Conservation (phyloP, 64 coral and sea anemone species). For the Montipora cactus region DNA sequence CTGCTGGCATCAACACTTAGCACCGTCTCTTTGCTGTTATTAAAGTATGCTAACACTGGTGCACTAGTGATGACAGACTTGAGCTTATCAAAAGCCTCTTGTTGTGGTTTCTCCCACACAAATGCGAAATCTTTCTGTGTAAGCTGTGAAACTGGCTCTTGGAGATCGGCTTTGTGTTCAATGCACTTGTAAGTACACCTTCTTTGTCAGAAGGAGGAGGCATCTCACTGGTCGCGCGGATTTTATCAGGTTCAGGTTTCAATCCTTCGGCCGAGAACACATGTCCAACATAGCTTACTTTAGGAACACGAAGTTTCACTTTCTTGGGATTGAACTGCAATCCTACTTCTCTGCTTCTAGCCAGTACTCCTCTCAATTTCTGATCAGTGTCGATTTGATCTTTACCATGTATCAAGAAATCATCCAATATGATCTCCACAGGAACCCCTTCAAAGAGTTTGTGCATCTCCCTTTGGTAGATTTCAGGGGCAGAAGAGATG, state of each 20-base stretch:
- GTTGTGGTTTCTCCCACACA: conserved; percentile 47
- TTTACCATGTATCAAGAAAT: conserved; percentile 48
- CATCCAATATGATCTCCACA: conserved; percentile 47
- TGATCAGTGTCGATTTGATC: background rate
- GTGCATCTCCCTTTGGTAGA: conserved; percentile 58
- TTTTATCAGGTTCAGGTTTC: conserved; percentile 47
- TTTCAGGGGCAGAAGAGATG: conserved; percentile 18
- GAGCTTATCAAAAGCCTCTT: conserved; percentile 43
- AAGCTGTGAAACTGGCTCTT: conserved; percentile 18
- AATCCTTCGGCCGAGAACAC: conserved; percentile 11
- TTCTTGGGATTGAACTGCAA: conserved; percentile 10
- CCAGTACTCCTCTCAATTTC: background rate
- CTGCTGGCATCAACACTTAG: conserved; percentile 42
- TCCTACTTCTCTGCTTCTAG: background rate
- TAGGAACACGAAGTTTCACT: background rate
- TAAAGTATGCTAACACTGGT: conserved; percentile 22
- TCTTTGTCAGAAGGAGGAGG: conserved; percentile 41
- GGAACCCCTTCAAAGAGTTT: conserved; percentile 48
- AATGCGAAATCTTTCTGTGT: conserved; percentile 41
- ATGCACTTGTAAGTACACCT: conserved; percentile 26
- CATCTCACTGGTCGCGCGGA: conserved; percentile 28
- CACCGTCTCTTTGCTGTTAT: conserved; percentile 33
- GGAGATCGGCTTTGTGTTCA: conserved; percentile 34
- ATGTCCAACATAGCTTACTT: conserved; percentile 58
- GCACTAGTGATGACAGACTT: conserved; percentile 28